A percentile compares a stretch with the other conserved stretches of the same genome.
Conservation (phyloP, 1,140 invertebrate species). For the Helicoverpa armigera region DNA sequence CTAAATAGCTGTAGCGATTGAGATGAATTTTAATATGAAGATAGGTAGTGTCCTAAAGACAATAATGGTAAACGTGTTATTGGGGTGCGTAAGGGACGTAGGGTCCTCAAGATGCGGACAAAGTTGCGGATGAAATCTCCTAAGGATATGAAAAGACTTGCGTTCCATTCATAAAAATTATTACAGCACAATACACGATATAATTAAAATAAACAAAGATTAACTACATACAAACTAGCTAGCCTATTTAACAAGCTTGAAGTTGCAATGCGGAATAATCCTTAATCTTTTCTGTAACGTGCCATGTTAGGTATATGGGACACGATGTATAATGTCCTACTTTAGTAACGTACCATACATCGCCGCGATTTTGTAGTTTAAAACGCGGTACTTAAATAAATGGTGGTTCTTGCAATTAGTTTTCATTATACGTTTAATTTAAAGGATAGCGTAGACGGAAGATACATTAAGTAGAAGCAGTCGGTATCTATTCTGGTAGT, state of each 20-base stretch:
- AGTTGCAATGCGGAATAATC: constrained; percentile 10
- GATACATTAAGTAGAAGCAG: constrained; percentile 1
- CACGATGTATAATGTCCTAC: constrained; percentile 28
- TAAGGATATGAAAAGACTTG: no score
- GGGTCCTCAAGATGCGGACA: no score
- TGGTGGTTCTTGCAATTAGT: constrained; percentile 27
- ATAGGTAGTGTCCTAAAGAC: no score
- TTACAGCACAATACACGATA: no score
- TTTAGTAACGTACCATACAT: constrained; percentile 22
- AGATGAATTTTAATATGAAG: no score
- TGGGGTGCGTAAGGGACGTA: no score
- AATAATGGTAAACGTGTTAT: no score
- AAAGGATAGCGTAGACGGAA: constrained; percentile 4
- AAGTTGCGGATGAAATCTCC: no score
- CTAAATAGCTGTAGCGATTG: no score
- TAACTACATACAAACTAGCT: neutral
- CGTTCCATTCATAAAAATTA: no score
- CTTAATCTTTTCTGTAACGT: constrained; percentile 20
- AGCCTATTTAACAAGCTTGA: neutral
- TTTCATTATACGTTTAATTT: constrained; percentile 36
- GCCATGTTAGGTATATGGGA: constrained; percentile 25
- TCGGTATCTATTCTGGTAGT: neutral
- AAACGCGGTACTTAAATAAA: constrained; percentile 37
- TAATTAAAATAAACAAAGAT: neutral
- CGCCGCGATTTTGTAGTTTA: constrained; percentile 28